Base-by-base conservation (phyloP, 2,888 invertebrate genomes). In the Bellardia bayeri region DNA sequence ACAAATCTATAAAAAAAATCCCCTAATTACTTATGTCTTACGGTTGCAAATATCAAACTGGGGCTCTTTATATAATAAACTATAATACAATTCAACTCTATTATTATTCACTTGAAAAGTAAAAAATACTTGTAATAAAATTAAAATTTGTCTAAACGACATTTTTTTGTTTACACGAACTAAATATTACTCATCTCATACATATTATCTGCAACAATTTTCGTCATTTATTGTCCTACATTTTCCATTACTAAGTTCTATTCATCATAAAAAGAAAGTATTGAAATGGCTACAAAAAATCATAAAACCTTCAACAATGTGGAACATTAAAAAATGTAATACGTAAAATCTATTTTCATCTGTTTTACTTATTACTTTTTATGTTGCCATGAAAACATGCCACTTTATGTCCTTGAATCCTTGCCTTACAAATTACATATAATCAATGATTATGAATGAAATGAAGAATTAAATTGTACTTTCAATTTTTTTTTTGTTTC, bases 151-250 rank as follows among this genome's bases (percentile, higher is more conserved):
- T 2, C 8, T 45, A 13, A 9, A 45, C 11, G 45, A 40, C 51
- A 23, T 23, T 23, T 71, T 37, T 37, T 61, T 61, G 4, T 33
- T 40, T 61, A 23, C n/a, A 66, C 56, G 56, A 74, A 45, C 23
- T 23, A 58, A 23, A 58, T 45, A 16, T 11, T 78, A 45, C 5
- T 45, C 13, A 30, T 45, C 54, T 13, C 16, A 23, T 75, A 49
- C 13, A n/a, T 51, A 45, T 54, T 64, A 81, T 81, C 64, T 45
- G 64, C 63, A 71, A 51, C 51, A 75, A 68, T 75, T 37, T 37
- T 82, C 61, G 74, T 82, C 66, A 82, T 58, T 68, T 56, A 63
- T 40, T 71, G n/a, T 51, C n/a, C 61, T 37, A 51, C 11, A 69
- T 51, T 30, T 33, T 40, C 30, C 2, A 14, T n/a, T 80, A 71